A percentile compares a stretch with the other conserved stretches of the same genome.
Conservation (phyloP, 2,888 invertebrate species). For the Drosophila aldrichi region DNA sequence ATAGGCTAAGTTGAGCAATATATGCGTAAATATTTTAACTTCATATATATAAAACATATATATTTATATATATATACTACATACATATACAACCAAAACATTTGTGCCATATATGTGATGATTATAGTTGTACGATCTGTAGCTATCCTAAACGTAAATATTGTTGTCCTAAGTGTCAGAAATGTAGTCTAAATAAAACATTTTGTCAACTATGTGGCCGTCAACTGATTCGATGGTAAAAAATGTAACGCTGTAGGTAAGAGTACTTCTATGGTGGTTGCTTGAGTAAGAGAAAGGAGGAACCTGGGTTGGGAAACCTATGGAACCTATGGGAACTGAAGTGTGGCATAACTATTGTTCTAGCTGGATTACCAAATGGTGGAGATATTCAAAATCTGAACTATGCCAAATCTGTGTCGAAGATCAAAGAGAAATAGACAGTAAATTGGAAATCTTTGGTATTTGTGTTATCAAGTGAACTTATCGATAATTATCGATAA, state of each 20-base stretch:
- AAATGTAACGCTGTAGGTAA: background rate
- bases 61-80: background rate
- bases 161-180: constrained; percentile 50
- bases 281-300: background rate
- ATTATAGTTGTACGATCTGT: constrained; percentile 69
- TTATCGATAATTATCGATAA: background rate
- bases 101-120: constrained; percentile 83
- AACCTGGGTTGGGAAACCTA: no score
- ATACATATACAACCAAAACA: constrained; percentile 50
- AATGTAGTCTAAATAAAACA: constrained; percentile 10
- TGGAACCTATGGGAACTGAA: no score
- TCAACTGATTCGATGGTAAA: background rate
- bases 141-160: constrained; percentile 68
- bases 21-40: constrained; percentile 22
- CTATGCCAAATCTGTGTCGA: background rate
- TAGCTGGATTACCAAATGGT: no score
- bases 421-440: no score
- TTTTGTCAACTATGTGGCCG: background rate
- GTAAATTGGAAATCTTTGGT: background rate
- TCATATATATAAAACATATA: background rate
- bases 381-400: background rate
- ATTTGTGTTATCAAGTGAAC: background rate
- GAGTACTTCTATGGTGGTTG: no score
- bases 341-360: no score
- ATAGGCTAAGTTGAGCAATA: constrained; percentile 39